Base-by-base conservation (phyloP, 1,140 invertebrate genomes). In the Zaprionus davidi region DNA sequence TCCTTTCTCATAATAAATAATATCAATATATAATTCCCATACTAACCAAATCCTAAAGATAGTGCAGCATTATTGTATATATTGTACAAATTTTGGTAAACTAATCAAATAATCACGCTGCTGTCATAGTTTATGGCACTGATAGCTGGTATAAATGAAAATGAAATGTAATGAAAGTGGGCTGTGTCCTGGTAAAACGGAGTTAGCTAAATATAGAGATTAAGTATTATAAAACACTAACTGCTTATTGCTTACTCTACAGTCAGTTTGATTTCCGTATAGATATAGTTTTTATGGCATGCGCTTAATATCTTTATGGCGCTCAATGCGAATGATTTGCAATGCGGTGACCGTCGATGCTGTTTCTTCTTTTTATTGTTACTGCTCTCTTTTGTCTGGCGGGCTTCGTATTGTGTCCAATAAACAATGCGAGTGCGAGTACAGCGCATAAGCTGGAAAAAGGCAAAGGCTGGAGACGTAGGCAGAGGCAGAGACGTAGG, bases 341-440 rank as follows among this genome's bases (percentile, higher is more conserved):
- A 28, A 59, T 74, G 38, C 57, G 71, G 26, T 71, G 83, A 60
- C 69, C 62, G 83, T 55, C 73, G 24, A 51, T 53, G 44, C 31
- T 46, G 28, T 68, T 65, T 74, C 62, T 20, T 20, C 62, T 20
- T 20, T 49, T 58, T 56, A 86, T 86, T 88, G 84, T 86, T 83
- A 65, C 70, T 78, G 77, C 55, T 78, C 74, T 83, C 72, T 59
- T 80, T 86, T 88, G 84, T 86, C 57, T 63, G 31, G 26, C 65
- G 64, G 63, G 60, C 72, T 76, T 28, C 60, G 76, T 72, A 69
- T 83, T 86, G 77, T 70, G 70, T 76, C 60, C 58, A 65, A 75
- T 78, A 86, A 83, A 86, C 80, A 86, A 86, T 74, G 55, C 62
- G 22, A 22, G 46, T 51, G 12, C 46, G 36, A 82, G 64, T 73